Base-by-base conservation (phyloP, 2,797 vertebrate species). In the Holocentrus rufus region DNA sequence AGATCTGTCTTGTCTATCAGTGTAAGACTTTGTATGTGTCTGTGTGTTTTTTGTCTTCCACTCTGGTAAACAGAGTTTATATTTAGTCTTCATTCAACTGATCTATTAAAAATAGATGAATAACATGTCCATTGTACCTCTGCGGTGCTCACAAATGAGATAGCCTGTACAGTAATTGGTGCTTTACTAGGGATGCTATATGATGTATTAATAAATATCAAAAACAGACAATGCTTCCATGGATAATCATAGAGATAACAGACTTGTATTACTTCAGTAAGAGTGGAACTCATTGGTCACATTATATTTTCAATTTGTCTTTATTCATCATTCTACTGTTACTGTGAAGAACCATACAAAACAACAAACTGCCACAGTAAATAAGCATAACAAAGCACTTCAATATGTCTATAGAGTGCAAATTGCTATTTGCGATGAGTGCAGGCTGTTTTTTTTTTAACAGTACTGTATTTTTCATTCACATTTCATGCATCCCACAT, bases 391-490 rank as follows among this genome's bases (percentile, higher is more conserved):
- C 30, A 50, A 50, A 22, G 27, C 15, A 36, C 34, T 63, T 52
- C 23, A 39, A 27, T 64, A 23, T 50, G 59, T 22, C 5, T 8
- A 30, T 4, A 20, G 49, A 69, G 44, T 34, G 23, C 17, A 69
- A 58, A 68, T 31, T 69, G 46, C 2, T 4, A 54, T 69, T 2
- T 55, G 20, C 60, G 20, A 69, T 14, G 52, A 39, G 8, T 57
- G 39, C 8, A 9, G 39, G 60, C 30, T 52, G 20, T 65, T 64
- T 64, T 79, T 57, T 9, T 65, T 47, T 49, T 34, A 52, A 49
- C 56, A 10, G 7, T 50, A 15, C 27, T 69, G 62, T 47, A 80
- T 63, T 69, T 36, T 83, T 55, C 61, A 53, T 1, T 56, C 49
- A 72, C 68, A 64, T 60, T 59, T 46, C 34, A 73, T 61, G 31